Percentiles rank a stretch among this genome's conserved stretches.
These are phyloP conservation scores for Cordylochernes scorpioides DNA, from an alignment of 2,888 invertebrate genomes.

Conservation along the genomic window DNA sequence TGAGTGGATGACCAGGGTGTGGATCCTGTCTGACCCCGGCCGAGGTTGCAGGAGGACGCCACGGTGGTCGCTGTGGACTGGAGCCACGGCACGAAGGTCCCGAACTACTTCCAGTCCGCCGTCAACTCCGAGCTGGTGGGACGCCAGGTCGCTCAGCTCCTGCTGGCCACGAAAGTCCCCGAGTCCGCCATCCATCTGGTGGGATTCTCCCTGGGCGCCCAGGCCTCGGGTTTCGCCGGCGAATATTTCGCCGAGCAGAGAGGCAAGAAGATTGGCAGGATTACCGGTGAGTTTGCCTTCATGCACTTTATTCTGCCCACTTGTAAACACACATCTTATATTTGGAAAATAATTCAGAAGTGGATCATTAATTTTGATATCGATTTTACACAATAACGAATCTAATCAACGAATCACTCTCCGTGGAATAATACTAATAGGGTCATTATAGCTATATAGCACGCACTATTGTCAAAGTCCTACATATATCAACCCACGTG, in stretches of 20 bases:
- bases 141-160: conserved; percentile 5
- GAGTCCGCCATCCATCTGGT: conserved; percentile 28
- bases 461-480: not conserved
- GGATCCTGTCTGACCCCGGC: not conserved
- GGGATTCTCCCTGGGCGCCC: conserved; percentile 36
- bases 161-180: conserved; percentile 5
- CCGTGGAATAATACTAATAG: too few species aligned
- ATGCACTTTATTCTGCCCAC: too few species aligned
- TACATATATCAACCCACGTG: not conserved
- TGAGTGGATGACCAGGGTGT: not conserved
- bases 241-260: conserved; percentile 6
- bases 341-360: too few species aligned
- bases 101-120: conserved; percentile 7
- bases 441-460: not conserved
- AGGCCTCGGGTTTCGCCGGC: conserved; percentile 36
- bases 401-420: too few species aligned
- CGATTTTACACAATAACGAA: too few species aligned
- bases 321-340: too few species aligned
- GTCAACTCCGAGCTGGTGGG: conserved; percentile 10
- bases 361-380: too few species aligned
- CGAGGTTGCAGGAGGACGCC: conserved; percentile 4
- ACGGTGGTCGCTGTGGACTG: conserved; percentile 10
- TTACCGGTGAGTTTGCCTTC: conserved; percentile 12
- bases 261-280: conserved; percentile 6
- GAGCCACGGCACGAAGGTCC: conserved; percentile 9